Conservation (phyloP, 2,797 vertebrate genomes). For the Alca torda region DNA sequence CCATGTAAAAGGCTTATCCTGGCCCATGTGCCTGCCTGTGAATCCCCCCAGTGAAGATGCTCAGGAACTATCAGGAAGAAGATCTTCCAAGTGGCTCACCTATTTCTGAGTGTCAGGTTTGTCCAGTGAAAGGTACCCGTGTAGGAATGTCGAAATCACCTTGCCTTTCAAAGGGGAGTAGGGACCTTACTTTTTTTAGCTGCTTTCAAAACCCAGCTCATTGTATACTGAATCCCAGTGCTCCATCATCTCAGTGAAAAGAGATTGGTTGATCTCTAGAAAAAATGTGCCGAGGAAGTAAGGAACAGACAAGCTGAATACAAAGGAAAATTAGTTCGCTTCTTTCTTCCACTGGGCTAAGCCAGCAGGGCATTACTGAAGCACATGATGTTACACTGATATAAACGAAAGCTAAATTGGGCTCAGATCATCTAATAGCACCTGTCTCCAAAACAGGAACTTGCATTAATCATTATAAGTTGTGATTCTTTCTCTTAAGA, state of each 20-base stretch:
- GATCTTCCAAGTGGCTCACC: background rate
- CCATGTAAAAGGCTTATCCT: background rate
- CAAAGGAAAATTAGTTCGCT: background rate
- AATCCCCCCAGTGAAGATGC: background rate
- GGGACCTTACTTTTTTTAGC: background rate
- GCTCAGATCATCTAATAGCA: background rate
- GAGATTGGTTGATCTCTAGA: background rate
- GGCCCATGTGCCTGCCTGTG: no score
- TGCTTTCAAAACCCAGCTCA: background rate
- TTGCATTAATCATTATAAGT: background rate
- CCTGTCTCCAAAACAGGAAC: background rate
- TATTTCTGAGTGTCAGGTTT: background rate
- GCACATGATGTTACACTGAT: background rate
- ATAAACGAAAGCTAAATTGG: background rate
- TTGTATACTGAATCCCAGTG: background rate
- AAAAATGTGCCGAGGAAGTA: background rate
- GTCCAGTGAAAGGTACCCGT: background rate
- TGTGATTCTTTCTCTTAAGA: background rate
- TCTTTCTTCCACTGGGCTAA: background rate
- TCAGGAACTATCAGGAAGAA: background rate
- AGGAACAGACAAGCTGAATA: background rate
- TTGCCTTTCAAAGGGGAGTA: background rate
- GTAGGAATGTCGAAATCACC: background rate
- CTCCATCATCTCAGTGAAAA: background rate
- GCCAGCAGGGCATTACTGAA: background rate